These are phyloP conservation scores for Harpagus bidentatus DNA, from an alignment of 2,113 vertebrate species.

Conservation along the genomic window DNA sequence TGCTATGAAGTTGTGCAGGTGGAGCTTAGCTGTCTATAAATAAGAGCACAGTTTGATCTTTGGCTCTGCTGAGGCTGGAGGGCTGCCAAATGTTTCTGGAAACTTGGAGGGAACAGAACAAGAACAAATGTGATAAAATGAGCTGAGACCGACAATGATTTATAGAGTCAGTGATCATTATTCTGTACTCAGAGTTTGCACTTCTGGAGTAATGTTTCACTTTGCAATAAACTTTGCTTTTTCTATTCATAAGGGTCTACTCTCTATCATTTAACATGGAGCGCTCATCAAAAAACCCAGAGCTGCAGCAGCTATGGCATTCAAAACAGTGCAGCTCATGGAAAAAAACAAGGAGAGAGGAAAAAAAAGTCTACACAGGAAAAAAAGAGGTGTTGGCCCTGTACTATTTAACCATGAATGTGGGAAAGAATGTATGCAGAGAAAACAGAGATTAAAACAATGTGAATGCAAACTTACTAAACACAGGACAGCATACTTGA, in stretches of 20 bases:
- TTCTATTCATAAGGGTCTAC: neutral
- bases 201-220: neutral
- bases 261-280: neutral
- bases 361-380: neutral
- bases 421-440: neutral
- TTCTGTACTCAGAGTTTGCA: neutral
- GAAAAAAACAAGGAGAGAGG: neutral
- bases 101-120: slow-evolving; percentile 46
- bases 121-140: slow-evolving; percentile 61
- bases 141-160: slow-evolving; percentile 33
- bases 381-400: neutral
- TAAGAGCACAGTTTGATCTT: slow-evolving; percentile 50
- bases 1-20: slow-evolving; percentile 6
- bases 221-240: slow-evolving; percentile 27
- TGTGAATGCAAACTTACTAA: rapidly evolving
- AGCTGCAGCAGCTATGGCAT: neutral
- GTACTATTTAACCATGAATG: neutral
- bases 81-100: slow-evolving; percentile 48
- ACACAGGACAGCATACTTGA: neutral
- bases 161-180: slow-evolving; percentile 10
- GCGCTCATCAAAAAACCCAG: neutral
- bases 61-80: slow-evolving; percentile 32
- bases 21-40: slow-evolving; percentile 51
- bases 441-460: neutral
- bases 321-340: neutral